A percentile compares a stretch with the other conserved stretches of the same genome.
phyloP scores from a whole-genome alignment of 2,888 invertebrate species.

The Endomychus coccineus region DNA sequence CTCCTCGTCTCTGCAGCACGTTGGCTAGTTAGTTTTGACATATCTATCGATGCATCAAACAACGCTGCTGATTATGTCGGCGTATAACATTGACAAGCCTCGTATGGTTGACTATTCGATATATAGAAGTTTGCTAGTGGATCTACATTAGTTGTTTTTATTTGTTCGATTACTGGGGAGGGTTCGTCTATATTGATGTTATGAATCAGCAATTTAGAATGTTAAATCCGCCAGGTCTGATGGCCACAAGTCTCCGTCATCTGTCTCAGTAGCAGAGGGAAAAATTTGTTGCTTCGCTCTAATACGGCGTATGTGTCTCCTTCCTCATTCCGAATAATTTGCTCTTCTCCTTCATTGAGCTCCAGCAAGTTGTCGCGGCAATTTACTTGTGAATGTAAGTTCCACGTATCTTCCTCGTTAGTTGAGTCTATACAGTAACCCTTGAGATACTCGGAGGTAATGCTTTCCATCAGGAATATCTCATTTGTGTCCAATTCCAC shows the following conservation, averaged over 20 bases:
- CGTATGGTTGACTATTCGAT: too few relatives aligned
- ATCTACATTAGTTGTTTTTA: too few relatives aligned
- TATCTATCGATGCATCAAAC: conserved; percentile 26
- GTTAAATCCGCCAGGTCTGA: neutral
- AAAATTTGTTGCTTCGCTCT: conserved; percentile 11
- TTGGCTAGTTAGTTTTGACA: conserved; percentile 24
- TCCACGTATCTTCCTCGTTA: conserved; percentile 15
- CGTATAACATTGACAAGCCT: conserved; percentile 19
- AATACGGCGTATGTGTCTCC: conserved; percentile 11
- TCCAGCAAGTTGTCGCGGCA: conserved; percentile 7
- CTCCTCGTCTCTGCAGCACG: conserved; percentile 23
- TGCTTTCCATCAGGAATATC: conserved; percentile 12
- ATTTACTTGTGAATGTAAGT: neutral
- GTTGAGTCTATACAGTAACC: conserved; percentile 17
- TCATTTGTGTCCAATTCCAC: conserved; percentile 16
- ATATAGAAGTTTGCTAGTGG: too few relatives aligned
- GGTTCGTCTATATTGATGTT: too few relatives aligned
- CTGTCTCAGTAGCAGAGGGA: conserved; percentile 12
- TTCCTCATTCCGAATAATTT: conserved; percentile 2
- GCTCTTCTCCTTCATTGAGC: conserved; percentile 12
- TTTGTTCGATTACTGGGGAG: too few relatives aligned
- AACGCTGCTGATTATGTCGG: conserved; percentile 24
- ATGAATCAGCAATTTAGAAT: too few relatives aligned
- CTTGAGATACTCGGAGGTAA: conserved; percentile 14
- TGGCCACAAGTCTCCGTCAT: neutral